Evolutionary conservation across 2,888 invertebrate genomes (phyloP), one percentile per base, ranked within the genome.

Genomic region (Danaus chrysippus): DNA sequence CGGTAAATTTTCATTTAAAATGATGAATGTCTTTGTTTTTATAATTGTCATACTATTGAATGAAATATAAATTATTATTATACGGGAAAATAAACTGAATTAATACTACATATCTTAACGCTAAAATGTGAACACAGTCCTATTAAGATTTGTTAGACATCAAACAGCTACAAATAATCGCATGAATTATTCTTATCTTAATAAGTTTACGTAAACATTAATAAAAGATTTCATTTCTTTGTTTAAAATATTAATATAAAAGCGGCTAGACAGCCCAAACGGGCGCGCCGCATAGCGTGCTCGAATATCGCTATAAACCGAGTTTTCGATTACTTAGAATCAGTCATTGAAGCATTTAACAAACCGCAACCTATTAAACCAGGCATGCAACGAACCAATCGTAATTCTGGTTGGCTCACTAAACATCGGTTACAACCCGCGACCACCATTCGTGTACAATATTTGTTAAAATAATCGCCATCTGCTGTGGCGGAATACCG

Each of bases 341-440:
- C 62, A 56, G 64, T 62, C 62, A 64, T 62, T 66, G 56, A 62
- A 58, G 62, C 66, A 58, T 64, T 62, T 62, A 66, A 60, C 54
- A 64, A 62, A 62, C 60, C 60, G 59, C 64, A 42, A 59, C 59
- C 65, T 56, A 60, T 64, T 64, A 64, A 66, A 60, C 59, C 64
- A 52, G 66, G 54, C 58, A 54, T 66, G 59, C 65, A 62, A 59
- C 62, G 52, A 62, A 59, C 62, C 65, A 62, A 65, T 65, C 62
- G 59, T 59, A 52, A 59, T 53, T 42, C 61, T 23, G 23, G 53
- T 58, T 64, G 56, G 62, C 56, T 61, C 61, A 59, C 59, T 59
- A 63, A 58, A 65, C 60, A 66, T 58, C 53, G 52, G 58, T 52
- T 52, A 63, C 43, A 54, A 43, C 54, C 61, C 41, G 46, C 17